A percentile compares a stretch with the other conserved stretches of the same genome.
Conservation (phyloP, 2,797 vertebrate species). For the Enteromius argenteus region DNA sequence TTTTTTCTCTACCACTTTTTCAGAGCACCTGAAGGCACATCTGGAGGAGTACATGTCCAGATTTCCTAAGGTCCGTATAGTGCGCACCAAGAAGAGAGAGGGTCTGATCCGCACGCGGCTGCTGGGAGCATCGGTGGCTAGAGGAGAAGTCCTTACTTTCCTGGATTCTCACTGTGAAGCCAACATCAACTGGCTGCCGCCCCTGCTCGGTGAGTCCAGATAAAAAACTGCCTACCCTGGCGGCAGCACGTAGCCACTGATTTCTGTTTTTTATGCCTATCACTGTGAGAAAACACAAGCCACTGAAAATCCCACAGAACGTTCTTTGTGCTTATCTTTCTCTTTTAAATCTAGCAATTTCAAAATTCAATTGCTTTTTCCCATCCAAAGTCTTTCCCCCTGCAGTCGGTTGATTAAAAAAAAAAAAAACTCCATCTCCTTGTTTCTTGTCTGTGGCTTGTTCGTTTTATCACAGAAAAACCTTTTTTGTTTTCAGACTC, state of each 20-base stretch:
- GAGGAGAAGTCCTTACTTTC: constrained; percentile 88
- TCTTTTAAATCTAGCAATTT: constrained; percentile 61
- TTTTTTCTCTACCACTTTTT: constrained; percentile 44
- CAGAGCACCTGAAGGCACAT: constrained; percentile 86
- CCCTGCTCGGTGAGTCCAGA: constrained; percentile 83
- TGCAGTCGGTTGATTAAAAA: constrained; percentile 56
- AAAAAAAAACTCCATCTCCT: constrained; percentile 44
- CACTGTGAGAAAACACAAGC: constrained; percentile 45
- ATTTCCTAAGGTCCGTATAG: constrained; percentile 87
- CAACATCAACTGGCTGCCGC: constrained; percentile 90
- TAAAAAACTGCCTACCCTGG: constrained; percentile 9
- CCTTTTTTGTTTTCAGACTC: constrained; percentile 18
- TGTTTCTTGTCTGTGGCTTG: constrained; percentile 21
- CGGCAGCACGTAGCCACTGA: neutral
- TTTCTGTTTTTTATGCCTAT: constrained; percentile 42
- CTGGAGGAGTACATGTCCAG: constrained; percentile 87
- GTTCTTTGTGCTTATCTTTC: constrained; percentile 55
- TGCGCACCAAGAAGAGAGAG: constrained; percentile 89
- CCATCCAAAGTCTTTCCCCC: constrained; percentile 43
- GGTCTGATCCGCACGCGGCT: constrained; percentile 89
- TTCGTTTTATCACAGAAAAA: constrained; percentile 35
- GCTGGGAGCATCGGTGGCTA: constrained; percentile 85
- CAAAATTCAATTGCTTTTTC: constrained; percentile 59
- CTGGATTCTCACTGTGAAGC: constrained; percentile 90
- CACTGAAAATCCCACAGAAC: constrained; percentile 33